phyloP scores from a whole-genome alignment of 1,140 invertebrate species.

The Odontomachus brunneus region DNA sequence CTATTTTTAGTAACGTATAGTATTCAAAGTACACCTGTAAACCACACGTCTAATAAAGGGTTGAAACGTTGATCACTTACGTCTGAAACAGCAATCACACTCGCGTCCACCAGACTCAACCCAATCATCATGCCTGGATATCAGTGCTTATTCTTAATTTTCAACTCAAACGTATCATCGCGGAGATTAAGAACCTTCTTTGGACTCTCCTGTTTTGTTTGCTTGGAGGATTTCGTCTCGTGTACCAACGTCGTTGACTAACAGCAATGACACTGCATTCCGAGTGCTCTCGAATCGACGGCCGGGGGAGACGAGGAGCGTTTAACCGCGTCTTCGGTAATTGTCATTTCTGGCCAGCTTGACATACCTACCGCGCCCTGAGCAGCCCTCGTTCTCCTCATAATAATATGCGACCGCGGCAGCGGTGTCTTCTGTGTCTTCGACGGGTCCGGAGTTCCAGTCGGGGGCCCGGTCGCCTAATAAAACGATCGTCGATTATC shows the following conservation, averaged over 20 bases:
- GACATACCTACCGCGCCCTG: conserved; percentile 76
- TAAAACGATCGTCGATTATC: conserved; percentile 85
- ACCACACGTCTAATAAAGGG: no score
- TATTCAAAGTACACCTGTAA: no score
- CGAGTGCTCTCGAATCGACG: conserved; percentile 34
- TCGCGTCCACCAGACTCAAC: background rate
- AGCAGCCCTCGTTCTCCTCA: conserved; percentile 47
- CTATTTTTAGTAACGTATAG: no score
- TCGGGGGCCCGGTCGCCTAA: conserved; percentile 74
- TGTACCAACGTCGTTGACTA: conserved; percentile 39
- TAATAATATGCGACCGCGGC: conserved; percentile 82
- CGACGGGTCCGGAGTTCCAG: conserved; percentile 44
- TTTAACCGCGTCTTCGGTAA: conserved; percentile 80
- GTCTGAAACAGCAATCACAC: background rate
- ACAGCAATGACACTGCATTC: conserved; percentile 80
- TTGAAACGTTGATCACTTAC: conserved; percentile 5
- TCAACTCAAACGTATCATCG: no score
- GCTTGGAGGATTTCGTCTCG: background rate
- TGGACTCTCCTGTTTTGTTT: no score
- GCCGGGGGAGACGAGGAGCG: conserved; percentile 66
- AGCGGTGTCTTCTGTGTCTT: conserved; percentile 69
- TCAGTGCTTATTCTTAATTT: no score
- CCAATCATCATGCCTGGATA: no score
- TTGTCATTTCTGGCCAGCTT: conserved; percentile 83
- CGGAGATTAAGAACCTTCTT: background rate